A percentile compares a stretch with the other conserved stretches of the same genome.
These are phyloP conservation scores for Leucosticte australis DNA, from an alignment of 2,113 vertebrate genomes.

Conservation along the genomic window DNA sequence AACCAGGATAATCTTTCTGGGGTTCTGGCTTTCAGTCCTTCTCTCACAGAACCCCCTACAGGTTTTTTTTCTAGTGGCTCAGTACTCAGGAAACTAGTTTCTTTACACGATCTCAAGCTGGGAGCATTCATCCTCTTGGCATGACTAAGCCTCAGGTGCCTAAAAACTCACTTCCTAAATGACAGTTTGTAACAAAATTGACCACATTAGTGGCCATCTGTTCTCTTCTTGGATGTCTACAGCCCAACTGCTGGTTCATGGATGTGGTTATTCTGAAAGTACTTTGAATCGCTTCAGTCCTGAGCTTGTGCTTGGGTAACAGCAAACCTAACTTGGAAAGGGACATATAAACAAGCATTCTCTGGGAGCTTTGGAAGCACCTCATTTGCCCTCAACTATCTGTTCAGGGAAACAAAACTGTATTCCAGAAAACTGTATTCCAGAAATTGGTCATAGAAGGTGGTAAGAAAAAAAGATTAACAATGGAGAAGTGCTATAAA, in stretches of 20 bases:
- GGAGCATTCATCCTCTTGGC: neutral
- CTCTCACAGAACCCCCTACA: neutral
- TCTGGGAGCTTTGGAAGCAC: neutral
- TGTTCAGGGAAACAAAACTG: neutral
- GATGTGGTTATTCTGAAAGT: neutral
- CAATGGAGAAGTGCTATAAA: neutral
- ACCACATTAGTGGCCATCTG: conserved; percentile 1
- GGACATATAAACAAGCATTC: neutral
- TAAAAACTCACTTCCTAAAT: neutral
- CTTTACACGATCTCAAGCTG: neutral
- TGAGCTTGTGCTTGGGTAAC: neutral
- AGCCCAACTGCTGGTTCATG: neutral
- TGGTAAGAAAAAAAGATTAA: neutral
- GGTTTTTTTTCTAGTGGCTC: neutral
- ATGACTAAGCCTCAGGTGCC: neutral
- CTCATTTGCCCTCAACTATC: neutral
- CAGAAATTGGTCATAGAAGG: neutral
- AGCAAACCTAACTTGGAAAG: neutral
- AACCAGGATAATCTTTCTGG: neutral
- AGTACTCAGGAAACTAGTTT: neutral
- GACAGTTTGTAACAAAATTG: neutral
- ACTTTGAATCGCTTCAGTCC: neutral
- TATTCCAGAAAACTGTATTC: neutral
- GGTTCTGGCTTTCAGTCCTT: neutral
- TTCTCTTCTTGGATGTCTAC: neutral